phyloP scores from a whole-genome alignment of 2,113 vertebrate genomes.

The Ovibos moschatus region DNA sequence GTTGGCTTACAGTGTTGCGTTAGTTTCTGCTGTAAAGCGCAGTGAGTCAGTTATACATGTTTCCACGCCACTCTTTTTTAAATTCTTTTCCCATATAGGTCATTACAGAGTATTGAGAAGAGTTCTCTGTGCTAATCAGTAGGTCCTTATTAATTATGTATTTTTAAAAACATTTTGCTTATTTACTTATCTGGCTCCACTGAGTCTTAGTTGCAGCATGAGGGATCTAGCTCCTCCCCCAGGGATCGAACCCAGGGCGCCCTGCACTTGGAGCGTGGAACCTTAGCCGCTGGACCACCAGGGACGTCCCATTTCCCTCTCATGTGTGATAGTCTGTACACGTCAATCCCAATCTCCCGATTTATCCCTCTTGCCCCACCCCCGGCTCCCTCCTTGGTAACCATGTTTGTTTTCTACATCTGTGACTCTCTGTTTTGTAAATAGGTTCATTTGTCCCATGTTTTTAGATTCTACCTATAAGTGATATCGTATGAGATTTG shows the following conservation, averaged over 20 bases:
- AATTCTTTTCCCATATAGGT: neutral
- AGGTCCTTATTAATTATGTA: neutral
- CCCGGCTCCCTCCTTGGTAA: neutral
- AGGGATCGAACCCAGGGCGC: neutral
- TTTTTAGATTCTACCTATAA: neutral
- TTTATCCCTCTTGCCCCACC: neutral
- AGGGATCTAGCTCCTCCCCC: neutral
- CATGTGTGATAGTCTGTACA: rapidly evolving
- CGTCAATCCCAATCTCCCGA: rapidly evolving
- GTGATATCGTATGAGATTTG: neutral
- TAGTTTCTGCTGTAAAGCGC: neutral
- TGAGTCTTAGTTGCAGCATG: neutral
- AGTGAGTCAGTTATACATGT: neutral
- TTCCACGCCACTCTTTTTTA: neutral
- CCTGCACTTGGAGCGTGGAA: rapidly evolving
- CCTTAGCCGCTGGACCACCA: neutral
- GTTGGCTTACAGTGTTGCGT: neutral
- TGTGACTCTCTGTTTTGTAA: neutral
- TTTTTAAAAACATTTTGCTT: neutral
- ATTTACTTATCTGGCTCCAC: neutral
- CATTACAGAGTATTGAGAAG: neutral
- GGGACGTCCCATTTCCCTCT: neutral
- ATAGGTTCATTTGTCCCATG: neutral
- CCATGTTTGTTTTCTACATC: neutral
- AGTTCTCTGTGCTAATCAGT: neutral